A percentile compares a stretch with the other conserved stretches of the same genome.
phyloP scores from a whole-genome alignment of 2,888 invertebrate species.

The Nemoura dubitans region DNA sequence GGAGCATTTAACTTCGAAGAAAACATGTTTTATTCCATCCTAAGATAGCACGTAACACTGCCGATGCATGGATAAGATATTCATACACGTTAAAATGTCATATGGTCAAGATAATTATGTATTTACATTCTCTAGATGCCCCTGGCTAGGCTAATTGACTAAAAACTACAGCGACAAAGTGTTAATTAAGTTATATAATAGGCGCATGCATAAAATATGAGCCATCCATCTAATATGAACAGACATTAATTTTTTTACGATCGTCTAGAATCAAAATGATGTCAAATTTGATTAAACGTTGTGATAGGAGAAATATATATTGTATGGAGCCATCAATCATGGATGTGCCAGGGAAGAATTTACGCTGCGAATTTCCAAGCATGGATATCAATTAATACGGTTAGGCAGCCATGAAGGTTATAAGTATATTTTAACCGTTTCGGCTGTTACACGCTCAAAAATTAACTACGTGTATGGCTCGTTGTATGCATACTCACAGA shows the following conservation, averaged over 20 bases:
- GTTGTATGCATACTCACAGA: too few species aligned
- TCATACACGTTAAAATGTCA: not conserved
- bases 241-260: not conserved
- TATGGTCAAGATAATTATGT: conserved; percentile 1
- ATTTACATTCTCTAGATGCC: conserved; percentile 22
- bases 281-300: conserved; percentile 22
- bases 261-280: not conserved
- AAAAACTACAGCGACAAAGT: not conserved
- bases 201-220: not conserved
- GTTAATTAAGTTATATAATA: conserved; percentile 27
- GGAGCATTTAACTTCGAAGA: not conserved
- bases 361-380: not conserved
- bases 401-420: too few species aligned
- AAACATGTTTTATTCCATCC: not conserved
- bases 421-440: too few species aligned
- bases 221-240: not conserved
- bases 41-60: not conserved
- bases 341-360: not conserved
- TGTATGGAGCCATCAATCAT: not conserved
- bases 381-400: not conserved
- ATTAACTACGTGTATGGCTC: too few species aligned
- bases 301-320: not conserved
- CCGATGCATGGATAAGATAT: not conserved
- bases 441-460: too few species aligned
- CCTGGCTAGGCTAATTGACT: conserved; percentile 10